Percentiles rank a stretch among this genome's conserved stretches.
phyloP scores from a whole-genome alignment of 2,888 invertebrate genomes.

The Noctua janthe region DNA sequence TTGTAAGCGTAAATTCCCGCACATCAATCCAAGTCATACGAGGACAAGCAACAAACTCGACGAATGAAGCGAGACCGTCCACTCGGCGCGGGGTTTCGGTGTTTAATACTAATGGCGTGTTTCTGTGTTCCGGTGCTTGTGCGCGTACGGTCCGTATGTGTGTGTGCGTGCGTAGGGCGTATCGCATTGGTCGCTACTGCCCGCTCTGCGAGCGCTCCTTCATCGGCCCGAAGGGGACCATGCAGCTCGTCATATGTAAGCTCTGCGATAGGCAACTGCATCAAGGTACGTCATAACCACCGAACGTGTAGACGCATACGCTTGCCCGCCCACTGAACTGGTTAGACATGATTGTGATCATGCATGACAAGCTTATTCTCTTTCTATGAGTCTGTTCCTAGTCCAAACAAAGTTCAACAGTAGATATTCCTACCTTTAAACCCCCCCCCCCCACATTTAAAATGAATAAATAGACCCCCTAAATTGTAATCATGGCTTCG shows the following conservation, averaged over 20 bases:
- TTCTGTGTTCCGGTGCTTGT: constrained; percentile 90
- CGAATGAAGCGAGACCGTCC: constrained; percentile 70
- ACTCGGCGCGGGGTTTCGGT: constrained; percentile 69
- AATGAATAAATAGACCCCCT: neutral
- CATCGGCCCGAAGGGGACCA: constrained; percentile 92
- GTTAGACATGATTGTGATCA: constrained; percentile 54
- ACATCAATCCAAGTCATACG: constrained; percentile 44
- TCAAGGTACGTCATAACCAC: constrained; percentile 88
- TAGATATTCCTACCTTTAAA: constrained; percentile 1
- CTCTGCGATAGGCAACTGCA: constrained; percentile 91
- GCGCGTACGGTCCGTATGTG: constrained; percentile 86
- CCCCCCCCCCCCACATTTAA: neutral
- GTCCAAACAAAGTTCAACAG: constrained; percentile 24
- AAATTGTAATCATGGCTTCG: neutral
- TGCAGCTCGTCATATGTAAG: constrained; percentile 91
- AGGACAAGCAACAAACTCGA: constrained; percentile 81
- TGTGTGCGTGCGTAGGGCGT: constrained; percentile 91
- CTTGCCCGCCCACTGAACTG: constrained; percentile 59
- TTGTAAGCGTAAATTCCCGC: constrained; percentile 7
- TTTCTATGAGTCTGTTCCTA: constrained; percentile 1
- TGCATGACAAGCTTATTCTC: constrained; percentile 42
- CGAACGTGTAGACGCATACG: constrained; percentile 74
- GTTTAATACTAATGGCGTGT: constrained; percentile 89
- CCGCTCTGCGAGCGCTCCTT: constrained; percentile 93
- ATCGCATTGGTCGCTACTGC: constrained; percentile 94